A percentile compares a stretch with the other conserved stretches of the same genome.
These are phyloP conservation scores for Dryobota labecula DNA, from an alignment of 2,888 invertebrate species.

Conservation along the genomic window DNA sequence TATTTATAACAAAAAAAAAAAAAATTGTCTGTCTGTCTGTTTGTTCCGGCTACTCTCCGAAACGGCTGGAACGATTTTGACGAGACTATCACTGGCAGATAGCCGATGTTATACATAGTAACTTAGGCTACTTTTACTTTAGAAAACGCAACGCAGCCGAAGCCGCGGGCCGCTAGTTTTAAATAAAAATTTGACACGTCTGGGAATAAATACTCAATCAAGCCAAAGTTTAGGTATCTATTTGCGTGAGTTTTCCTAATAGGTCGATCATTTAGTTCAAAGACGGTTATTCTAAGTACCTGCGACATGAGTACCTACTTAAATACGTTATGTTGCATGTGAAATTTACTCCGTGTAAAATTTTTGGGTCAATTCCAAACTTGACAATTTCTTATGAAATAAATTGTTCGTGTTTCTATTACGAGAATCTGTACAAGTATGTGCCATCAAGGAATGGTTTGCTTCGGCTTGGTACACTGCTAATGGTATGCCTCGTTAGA, in stretches of 20 bases:
- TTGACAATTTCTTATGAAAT: slow-evolving; percentile 30
- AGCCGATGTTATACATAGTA: too few species aligned
- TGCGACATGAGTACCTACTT: neutral
- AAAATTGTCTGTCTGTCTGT: too few species aligned
- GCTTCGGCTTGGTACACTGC: slow-evolving; percentile 17
- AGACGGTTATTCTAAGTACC: neutral
- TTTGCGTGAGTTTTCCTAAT: neutral
- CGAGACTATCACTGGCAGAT: too few species aligned
- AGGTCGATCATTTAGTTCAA: neutral
- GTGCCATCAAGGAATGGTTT: slow-evolving; percentile 21
- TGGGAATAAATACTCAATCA: neutral
- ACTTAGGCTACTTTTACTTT: too few species aligned
- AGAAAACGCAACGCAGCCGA: too few species aligned
- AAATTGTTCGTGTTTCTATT: slow-evolving; percentile 34
- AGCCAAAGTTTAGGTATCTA: neutral
- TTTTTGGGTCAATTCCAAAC: slow-evolving; percentile 60
- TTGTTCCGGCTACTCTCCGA: too few species aligned
- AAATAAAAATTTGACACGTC: neutral
- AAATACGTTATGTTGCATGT: slow-evolving; percentile 1
- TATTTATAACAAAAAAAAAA: too few species aligned
- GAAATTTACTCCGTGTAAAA: slow-evolving; percentile 27
- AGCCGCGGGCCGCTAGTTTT: too few species aligned
- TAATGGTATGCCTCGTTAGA: slow-evolving; percentile 21
- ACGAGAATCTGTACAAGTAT: slow-evolving; percentile 26
- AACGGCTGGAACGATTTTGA: too few species aligned